These are phyloP conservation scores for Cairina moschata DNA, from an alignment of 2,113 vertebrate genomes.

Conservation along the genomic window DNA sequence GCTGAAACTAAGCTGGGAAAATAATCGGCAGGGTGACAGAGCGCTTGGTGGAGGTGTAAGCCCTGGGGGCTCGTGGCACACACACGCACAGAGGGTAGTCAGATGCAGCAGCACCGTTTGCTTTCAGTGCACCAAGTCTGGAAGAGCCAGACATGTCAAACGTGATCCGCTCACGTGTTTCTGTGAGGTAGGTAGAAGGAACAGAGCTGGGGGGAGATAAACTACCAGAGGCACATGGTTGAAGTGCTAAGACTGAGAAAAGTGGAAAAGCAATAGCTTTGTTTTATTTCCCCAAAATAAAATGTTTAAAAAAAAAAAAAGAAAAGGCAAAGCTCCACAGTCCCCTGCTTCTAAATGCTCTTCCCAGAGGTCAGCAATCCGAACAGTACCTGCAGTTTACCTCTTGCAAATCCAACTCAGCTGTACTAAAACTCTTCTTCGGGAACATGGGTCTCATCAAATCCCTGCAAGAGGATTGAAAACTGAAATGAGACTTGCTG, in stretches of 20 bases:
- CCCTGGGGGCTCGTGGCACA: not conserved
- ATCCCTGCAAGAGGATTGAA: not conserved
- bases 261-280: not conserved
- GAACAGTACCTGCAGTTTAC: not conserved
- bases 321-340: not conserved
- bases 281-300: not conserved
- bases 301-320: not conserved
- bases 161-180: not conserved
- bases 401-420: not conserved
- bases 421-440: not conserved
- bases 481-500: not conserved
- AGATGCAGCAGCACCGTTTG: constrained; percentile 6
- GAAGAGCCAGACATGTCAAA: constrained; percentile 20
- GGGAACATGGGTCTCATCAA: not conserved
- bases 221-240: not conserved
- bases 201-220: not conserved
- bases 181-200: not conserved
- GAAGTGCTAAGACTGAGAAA: not conserved
- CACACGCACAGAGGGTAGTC: not conserved
- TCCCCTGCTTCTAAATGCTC: not conserved
- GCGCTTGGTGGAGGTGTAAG: not conserved
- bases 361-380: not conserved
- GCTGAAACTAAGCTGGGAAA: constrained; percentile 4
- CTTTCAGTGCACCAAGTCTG: not conserved
- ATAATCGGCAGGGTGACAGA: not conserved